Evolutionary conservation across 2,797 vertebrate species (phyloP).

Genomic region (Anniella stebbinsi): DNA sequence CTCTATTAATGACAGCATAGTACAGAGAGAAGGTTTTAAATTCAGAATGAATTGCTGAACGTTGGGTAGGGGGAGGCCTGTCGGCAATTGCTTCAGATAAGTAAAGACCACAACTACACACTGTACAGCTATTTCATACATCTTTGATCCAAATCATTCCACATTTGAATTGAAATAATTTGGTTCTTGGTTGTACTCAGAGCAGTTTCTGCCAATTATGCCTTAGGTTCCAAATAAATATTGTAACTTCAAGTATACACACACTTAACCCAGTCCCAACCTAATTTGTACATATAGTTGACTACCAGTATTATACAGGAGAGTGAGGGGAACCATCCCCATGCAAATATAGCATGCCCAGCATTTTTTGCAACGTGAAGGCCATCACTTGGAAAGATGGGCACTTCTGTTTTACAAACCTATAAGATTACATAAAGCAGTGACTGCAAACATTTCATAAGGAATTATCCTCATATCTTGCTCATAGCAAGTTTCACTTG

Average conservation of each 20-base stretch:
- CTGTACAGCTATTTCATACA: neutral
- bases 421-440: too few relatives aligned
- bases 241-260: neutral
- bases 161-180: neutral
- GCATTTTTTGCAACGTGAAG: neutral
- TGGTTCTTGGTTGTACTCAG: neutral
- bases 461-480: neutral
- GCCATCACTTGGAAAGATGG: neutral
- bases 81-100: neutral
- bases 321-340: neutral
- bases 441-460: neutral
- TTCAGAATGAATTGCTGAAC: neutral
- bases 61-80: neutral
- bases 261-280: neutral
- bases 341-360: neutral
- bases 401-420: neutral
- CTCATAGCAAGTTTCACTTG: neutral
- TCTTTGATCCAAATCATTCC: neutral
- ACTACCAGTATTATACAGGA: neutral
- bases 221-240: neutral
- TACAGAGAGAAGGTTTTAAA: conserved; percentile 22
- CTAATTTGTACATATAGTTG: neutral
- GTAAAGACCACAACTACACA: fast-evolving
- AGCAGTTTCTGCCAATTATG: conserved; percentile 10
- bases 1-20: conserved; percentile 9